phyloP scores from a whole-genome alignment of 2,797 vertebrate genomes.

The Coracias cyanogaster region DNA sequence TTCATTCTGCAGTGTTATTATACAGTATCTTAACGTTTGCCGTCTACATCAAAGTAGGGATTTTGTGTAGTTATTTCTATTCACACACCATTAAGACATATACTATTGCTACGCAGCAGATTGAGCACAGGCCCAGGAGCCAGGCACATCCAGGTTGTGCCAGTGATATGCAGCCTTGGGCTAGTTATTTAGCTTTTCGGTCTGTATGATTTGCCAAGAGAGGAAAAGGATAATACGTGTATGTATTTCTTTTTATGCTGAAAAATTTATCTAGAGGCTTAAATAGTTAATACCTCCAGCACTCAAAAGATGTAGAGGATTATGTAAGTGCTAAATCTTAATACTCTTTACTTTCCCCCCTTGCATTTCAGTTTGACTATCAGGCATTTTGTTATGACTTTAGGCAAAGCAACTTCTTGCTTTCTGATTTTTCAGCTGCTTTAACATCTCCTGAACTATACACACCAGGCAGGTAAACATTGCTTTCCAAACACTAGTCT shows the following conservation, averaged over 20 bases:
- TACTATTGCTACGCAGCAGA: background rate
- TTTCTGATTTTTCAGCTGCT: background rate
- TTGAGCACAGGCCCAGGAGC: background rate
- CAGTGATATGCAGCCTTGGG: background rate
- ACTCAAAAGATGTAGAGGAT: background rate
- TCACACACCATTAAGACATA: background rate
- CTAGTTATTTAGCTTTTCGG: background rate
- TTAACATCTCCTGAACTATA: background rate
- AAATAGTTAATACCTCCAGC: slow-evolving; percentile 8
- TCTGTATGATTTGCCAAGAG: background rate
- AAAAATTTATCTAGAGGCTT: background rate
- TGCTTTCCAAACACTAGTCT: background rate
- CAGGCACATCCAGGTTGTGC: background rate
- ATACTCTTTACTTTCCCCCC: background rate
- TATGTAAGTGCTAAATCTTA: background rate
- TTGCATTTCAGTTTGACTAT: background rate
- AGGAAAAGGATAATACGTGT: background rate
- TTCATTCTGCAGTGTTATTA: background rate
- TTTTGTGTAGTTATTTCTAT: background rate
- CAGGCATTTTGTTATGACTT: background rate
- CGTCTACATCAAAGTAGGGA: background rate
- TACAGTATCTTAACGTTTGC: background rate
- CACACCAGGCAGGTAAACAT: background rate
- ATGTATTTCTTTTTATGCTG: background rate
- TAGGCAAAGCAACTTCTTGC: background rate